These are phyloP conservation scores for Spermophilus dauricus DNA, from an alignment of 2,113 vertebrate species.

Conservation along the genomic window DNA sequence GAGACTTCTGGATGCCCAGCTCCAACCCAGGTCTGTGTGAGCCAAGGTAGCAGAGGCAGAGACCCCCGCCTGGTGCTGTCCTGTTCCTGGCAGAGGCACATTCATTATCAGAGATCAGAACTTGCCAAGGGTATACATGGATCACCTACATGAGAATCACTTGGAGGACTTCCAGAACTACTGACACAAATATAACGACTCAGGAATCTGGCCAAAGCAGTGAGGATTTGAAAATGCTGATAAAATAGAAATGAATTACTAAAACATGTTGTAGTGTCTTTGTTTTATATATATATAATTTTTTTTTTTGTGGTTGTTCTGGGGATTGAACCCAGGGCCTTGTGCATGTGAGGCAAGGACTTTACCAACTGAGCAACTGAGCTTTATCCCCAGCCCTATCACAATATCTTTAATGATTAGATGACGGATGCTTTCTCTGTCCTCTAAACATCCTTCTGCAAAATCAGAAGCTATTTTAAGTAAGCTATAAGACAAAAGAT, in stretches of 20 bases:
- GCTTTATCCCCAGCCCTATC: neutral
- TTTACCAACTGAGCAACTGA: too few species aligned
- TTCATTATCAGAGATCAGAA: neutral
- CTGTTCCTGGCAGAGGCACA: neutral
- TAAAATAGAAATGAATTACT: neutral
- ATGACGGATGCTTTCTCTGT: neutral
- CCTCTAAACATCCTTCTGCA: neutral
- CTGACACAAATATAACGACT: neutral
- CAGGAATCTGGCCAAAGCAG: neutral
- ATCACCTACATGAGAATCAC: neutral
- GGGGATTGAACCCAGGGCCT: too few species aligned
- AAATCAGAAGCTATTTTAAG: constrained; percentile 51
- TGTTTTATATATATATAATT: neutral
- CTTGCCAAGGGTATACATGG: neutral
- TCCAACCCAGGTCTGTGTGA: neutral
- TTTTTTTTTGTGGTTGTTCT: too few species aligned
- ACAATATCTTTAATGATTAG: constrained; percentile 49
- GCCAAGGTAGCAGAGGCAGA: neutral
- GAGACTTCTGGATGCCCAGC: neutral
- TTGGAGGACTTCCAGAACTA: neutral
- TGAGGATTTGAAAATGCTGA: neutral
- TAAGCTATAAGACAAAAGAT: constrained; percentile 28
- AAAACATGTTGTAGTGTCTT: neutral
- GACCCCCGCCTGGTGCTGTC: neutral
- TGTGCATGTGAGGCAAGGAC: too few species aligned